Evolutionary conservation across 1,140 invertebrate species (phyloP).

Genomic region (Pseudobourletiella spinata): DNA sequence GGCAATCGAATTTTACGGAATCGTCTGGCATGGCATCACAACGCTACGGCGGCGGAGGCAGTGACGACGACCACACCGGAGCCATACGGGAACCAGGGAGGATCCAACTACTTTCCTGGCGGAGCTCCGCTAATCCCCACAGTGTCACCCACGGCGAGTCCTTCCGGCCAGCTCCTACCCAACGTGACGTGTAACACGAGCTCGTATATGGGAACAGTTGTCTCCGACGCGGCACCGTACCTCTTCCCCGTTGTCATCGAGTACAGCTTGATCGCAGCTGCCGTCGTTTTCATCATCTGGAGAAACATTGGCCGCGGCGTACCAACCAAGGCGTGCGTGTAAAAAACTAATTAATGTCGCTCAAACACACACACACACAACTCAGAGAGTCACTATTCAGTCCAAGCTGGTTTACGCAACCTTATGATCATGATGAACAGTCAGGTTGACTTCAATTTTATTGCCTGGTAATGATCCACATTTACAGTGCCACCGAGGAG

Average conservation of each 20-base stretch:
- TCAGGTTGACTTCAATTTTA: too few relatives aligned
- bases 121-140: conserved; percentile 7
- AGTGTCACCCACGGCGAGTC: conserved; percentile 1
- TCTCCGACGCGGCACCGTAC: conserved; percentile 81
- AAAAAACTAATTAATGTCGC: not conserved
- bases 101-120: conserved; percentile 5
- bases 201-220: conserved; percentile 87
- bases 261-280: conserved; percentile 91
- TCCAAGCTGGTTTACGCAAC: too few relatives aligned
- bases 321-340: conserved; percentile 29
- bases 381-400: too few relatives aligned
- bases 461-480: too few relatives aligned
- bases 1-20: conserved; percentile 29
- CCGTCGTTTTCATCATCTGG: conserved; percentile 97
- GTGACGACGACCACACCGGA: conserved; percentile 14
- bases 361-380: not conserved
- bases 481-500: conserved; percentile 29
- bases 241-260: conserved; percentile 94
- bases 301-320: conserved; percentile 76
- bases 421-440: too few relatives aligned
- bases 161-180: not conserved
- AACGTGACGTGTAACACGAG: conserved; percentile 17
- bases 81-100: not conserved
- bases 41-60: conserved; percentile 14
- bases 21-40: conserved; percentile 22